Percentiles rank a stretch among this genome's conserved stretches.
Conservation (phyloP, 2,888 invertebrate genomes). For the Acronicta leporina region DNA sequence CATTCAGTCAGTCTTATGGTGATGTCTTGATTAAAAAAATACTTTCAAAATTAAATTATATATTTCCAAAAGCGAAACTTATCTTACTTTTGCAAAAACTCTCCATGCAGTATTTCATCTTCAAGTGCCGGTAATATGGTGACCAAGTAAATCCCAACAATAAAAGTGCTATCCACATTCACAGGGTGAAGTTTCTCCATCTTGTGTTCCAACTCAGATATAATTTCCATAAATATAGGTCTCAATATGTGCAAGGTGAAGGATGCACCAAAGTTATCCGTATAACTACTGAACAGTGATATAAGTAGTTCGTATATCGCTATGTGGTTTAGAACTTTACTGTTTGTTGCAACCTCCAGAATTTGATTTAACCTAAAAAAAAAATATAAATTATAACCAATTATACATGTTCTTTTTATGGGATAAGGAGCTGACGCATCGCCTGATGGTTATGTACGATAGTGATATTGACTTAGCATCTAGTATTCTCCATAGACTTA, state of each 20-base stretch:
- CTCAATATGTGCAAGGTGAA: slow-evolving; percentile 90
- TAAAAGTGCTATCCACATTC: slow-evolving; percentile 86
- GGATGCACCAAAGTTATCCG: slow-evolving; percentile 91
- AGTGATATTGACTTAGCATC: too few species aligned
- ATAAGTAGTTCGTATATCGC: slow-evolving; percentile 76
- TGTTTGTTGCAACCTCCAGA: slow-evolving; percentile 72
- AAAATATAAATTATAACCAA: too few species aligned
- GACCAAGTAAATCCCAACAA: slow-evolving; percentile 90
- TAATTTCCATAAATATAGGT: slow-evolving; percentile 88
- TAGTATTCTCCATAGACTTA: too few species aligned
- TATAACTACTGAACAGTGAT: slow-evolving; percentile 79
- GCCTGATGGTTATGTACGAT: too few species aligned
- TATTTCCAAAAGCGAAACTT: too few species aligned
- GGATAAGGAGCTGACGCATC: too few species aligned
- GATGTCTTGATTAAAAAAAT: too few species aligned
- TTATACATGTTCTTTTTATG: too few species aligned
- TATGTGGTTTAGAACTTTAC: slow-evolving; percentile 75
- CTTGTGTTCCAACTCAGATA: slow-evolving; percentile 90
- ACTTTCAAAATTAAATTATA: too few species aligned
- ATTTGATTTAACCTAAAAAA: slow-evolving; percentile 82
- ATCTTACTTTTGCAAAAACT: slow-evolving; percentile 89
- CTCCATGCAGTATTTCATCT: slow-evolving; percentile 83
- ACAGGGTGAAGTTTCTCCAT: slow-evolving; percentile 88
- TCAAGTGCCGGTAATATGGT: slow-evolving; percentile 87
- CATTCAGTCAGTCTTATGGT: too few species aligned